phyloP scores from a whole-genome alignment of 2,797 vertebrate species.

The Caiman crocodilus region DNA sequence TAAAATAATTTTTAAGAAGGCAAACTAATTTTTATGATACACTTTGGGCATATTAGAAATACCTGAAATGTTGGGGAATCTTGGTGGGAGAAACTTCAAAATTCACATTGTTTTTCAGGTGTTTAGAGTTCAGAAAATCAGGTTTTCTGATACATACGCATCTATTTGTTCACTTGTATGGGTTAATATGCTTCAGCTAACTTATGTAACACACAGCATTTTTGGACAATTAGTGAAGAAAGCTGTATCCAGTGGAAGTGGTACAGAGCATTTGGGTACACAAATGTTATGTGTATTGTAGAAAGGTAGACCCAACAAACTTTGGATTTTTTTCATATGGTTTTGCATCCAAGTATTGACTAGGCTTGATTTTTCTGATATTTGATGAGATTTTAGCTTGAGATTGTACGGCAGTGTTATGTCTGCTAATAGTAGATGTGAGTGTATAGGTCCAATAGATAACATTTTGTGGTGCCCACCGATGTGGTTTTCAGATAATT shows the following conservation, averaged over 20 bases:
- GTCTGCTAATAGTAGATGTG: not conserved
- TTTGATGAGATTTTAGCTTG: not conserved
- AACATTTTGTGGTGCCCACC: not conserved
- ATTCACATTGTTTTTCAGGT: not conserved
- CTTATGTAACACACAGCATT: not conserved
- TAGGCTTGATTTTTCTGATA: not conserved
- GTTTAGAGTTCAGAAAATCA: not conserved
- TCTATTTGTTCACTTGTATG: not conserved
- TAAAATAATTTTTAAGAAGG: not conserved
- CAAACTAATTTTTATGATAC: not conserved
- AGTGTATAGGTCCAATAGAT: slow-evolving; percentile 15
- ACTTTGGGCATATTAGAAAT: not conserved
- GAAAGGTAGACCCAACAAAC: not conserved
- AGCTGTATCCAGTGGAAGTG: not conserved
- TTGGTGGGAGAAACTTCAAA: not conserved
- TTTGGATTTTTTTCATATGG: not conserved
- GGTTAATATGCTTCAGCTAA: not conserved
- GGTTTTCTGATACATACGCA: not conserved
- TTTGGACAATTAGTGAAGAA: not conserved
- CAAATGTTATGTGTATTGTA: not conserved
- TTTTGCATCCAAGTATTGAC: not conserved
- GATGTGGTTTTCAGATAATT: not conserved
- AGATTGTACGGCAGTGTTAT: not conserved
- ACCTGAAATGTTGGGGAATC: not conserved
- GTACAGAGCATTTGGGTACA: slow-evolving; percentile 5